A percentile compares a stretch with the other conserved stretches of the same genome.
These are phyloP conservation scores for Acropora yongei DNA, from an alignment of 64 coral and sea anemone genomes.

Conservation along the genomic window DNA sequence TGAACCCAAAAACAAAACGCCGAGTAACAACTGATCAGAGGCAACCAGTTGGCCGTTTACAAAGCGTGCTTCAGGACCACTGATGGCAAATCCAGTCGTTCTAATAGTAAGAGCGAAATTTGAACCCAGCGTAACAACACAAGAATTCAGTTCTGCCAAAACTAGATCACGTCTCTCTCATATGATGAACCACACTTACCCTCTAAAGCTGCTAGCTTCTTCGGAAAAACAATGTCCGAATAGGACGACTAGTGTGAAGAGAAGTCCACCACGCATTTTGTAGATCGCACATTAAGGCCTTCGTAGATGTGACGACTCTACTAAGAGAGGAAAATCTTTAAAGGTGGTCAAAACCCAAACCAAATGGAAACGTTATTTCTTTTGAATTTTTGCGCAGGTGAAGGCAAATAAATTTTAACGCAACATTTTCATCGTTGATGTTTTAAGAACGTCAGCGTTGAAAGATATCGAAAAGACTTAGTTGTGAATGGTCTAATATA, in stretches of 20 bases:
- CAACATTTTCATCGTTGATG: background rate
- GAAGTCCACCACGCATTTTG: background rate
- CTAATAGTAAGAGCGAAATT: no score
- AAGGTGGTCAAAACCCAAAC: no score
- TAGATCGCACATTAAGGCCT: background rate
- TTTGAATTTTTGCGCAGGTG: background rate
- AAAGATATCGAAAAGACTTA: no score
- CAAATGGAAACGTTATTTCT: background rate
- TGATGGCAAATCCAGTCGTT: no score
- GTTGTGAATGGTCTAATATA: background rate
- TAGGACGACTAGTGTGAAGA: background rate
- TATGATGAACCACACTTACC: background rate
- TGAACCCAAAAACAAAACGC: no score
- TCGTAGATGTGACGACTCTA: background rate
- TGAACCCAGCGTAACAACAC: background rate
- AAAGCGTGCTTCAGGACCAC: no score
- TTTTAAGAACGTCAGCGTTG: no score
- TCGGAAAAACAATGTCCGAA: slow-evolving; percentile 3
- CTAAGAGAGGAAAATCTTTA: background rate
- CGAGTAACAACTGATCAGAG: no score
- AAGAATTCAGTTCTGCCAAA: background rate
- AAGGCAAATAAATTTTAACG: background rate
- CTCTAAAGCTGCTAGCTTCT: background rate
- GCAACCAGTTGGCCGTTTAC: no score
- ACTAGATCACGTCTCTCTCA: background rate